Percentiles rank a stretch among this genome's conserved stretches.
Evolutionary conservation across 2,113 vertebrate genomes (phyloP).

Genomic region (Axis porcinus): DNA sequence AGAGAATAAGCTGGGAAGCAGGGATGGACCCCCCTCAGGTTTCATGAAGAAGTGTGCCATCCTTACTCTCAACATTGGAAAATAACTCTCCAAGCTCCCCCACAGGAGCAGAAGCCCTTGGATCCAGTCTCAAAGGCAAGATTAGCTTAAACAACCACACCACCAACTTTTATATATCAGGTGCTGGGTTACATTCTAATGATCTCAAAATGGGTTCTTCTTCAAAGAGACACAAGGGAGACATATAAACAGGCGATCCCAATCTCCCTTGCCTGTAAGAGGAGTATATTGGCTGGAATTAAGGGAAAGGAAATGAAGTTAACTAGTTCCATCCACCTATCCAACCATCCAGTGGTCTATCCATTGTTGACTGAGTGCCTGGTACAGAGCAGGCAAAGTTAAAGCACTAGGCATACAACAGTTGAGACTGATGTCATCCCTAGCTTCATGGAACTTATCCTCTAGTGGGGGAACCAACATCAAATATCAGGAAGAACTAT

Average conservation of each 20-base stretch:
- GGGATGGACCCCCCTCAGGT: neutral
- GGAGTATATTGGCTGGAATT: neutral
- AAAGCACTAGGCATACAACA: neutral
- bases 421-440: neutral
- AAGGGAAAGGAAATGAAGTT: neutral
- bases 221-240: neutral
- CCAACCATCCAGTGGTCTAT: neutral
- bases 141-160: neutral
- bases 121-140: neutral
- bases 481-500: neutral
- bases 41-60: neutral
- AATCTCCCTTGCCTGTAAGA: neutral
- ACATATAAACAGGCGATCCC: neutral
- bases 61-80: neutral
- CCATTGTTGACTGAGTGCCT: neutral
- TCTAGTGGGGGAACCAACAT: neutral
- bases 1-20: neutral
- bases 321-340: neutral
- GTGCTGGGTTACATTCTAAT: neutral
- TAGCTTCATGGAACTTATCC: neutral
- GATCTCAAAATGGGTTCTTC: neutral
- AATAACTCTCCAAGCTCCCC: neutral
- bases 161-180: neutral
- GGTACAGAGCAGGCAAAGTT: neutral
- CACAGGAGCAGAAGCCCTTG: neutral